These are phyloP conservation scores for Macaca mulatta DNA, from an alignment of 2,113 vertebrate genomes.

Conservation along the genomic window DNA sequence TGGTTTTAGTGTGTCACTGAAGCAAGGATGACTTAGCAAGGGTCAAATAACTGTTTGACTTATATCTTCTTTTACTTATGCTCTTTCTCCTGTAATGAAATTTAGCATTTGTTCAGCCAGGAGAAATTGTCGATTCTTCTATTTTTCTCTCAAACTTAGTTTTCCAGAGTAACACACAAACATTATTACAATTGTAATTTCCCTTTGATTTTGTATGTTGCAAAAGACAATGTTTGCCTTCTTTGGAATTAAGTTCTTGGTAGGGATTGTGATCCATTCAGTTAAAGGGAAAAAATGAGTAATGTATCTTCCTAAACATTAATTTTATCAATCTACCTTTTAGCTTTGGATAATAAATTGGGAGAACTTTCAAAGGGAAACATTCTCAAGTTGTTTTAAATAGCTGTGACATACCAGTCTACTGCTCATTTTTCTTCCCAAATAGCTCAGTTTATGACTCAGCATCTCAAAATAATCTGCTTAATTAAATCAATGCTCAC, in stretches of 20 bases:
- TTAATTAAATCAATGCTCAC: constrained; percentile 70
- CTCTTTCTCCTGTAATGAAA: not conserved
- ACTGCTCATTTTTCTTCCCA: constrained; percentile 52
- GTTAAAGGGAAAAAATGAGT: not conserved
- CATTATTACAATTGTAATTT: not conserved
- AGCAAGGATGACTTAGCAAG: not conserved
- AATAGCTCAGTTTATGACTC: constrained; percentile 67
- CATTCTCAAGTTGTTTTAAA: constrained; percentile 43
- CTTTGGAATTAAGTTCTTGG: not conserved
- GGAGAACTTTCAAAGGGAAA: not conserved
- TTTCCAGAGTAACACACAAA: not conserved
- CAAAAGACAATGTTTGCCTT: not conserved
- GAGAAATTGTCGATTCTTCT: not conserved
- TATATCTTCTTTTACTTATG: not conserved
- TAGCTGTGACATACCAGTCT: constrained; percentile 38
- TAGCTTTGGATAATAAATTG: not conserved
- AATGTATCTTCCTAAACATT: not conserved
- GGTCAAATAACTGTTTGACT: not conserved
- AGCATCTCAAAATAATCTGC: constrained; percentile 65
- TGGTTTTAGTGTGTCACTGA: not conserved
- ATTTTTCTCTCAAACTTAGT: not conserved
- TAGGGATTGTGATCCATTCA: not conserved
- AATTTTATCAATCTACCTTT: not conserved
- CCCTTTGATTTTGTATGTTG: not conserved
- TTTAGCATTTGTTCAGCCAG: not conserved